Percentiles rank a stretch among this genome's conserved stretches.
phyloP scores from a whole-genome alignment of 1,140 invertebrate genomes.

The Lutraria rhynchaena region DNA sequence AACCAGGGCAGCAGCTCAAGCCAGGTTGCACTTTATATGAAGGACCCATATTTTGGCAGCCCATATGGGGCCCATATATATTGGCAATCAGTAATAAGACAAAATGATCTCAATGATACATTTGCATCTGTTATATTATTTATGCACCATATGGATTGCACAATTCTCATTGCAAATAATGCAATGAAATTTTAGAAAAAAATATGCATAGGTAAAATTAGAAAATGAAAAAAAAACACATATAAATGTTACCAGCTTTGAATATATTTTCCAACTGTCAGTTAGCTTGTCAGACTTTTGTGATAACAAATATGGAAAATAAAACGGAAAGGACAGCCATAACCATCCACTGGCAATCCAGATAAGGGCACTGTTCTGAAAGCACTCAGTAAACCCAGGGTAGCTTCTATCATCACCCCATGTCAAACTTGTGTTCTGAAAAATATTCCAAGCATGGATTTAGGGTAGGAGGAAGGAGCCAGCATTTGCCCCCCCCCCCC shows the following conservation, averaged over 20 bases:
- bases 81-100: not conserved
- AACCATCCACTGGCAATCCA: slow-evolving; percentile 94
- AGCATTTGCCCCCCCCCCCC: not conserved
- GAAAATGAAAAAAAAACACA: not conserved
- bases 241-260: slow-evolving; percentile 60
- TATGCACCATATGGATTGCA: not conserved
- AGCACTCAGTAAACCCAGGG: slow-evolving; percentile 78
- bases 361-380: slow-evolving; percentile 87
- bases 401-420: slow-evolving; percentile 82
- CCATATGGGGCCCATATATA: too few relatives aligned
- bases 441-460: not conserved
- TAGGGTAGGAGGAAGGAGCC: not conserved
- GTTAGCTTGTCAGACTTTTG: slow-evolving; percentile 1
- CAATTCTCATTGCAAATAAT: not conserved
- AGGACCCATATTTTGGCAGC: too few relatives aligned
- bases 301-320: slow-evolving; percentile 88
- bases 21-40: too few relatives aligned
- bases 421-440: slow-evolving; percentile 66
- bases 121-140: not conserved
- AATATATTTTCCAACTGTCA: slow-evolving; percentile 43
- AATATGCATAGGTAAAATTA: not conserved
- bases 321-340: slow-evolving; percentile 87
- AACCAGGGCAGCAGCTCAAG: too few relatives aligned
- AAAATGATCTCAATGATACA: not conserved
- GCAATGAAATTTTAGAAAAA: not conserved